Evolutionary conservation across 2,797 vertebrate genomes (phyloP), one percentile per base, ranked within the genome.

Genomic region (Lithobates pipiens): DNA sequence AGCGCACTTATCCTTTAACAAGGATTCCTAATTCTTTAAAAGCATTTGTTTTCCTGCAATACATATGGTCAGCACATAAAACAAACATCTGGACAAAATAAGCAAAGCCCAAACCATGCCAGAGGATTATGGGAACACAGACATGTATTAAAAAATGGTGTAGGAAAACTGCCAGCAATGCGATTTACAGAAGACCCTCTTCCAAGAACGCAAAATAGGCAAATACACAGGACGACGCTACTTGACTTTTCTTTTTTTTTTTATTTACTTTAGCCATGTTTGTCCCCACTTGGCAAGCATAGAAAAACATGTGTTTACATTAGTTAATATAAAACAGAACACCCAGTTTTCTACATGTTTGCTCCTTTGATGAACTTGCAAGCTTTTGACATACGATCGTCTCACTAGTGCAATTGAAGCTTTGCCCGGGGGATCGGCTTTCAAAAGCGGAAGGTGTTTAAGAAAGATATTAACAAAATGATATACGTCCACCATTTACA

Each of bases 311-410:
- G 23, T 85, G 65, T 81, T 80, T 81, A 69, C 75, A 80, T 80
- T 85, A 57, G 63, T 27, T 80, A 75, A 85, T 76, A 80, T 68
- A 80, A 85, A 85, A 80, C 84, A 85, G 84, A 80, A 80, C 77
- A 69, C 61, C 63, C 84, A 80, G 84, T 75, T 63, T 80, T 75
- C 70, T 71, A 80, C 84, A 85, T 54, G 36, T 39, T 85, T 80
- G 84, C 84, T 80, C 11, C 57, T 54, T 75, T 0, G 0, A 85
- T 90, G 81, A 29, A 68, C 77, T 67, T 84, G 76, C 7, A 76
- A 46, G 46, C 61, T 82, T 85, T 57, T 68, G 77, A 85, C 83
- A 85, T 80, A 57, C 57, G 61, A 80, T 80, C 63, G 36, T 57
- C 77, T 80, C 70, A 67, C 76, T 67, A 85, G 76, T 85, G 39